Conservation (phyloP, 2,113 vertebrate species). For the Perca schrenkii region DNA sequence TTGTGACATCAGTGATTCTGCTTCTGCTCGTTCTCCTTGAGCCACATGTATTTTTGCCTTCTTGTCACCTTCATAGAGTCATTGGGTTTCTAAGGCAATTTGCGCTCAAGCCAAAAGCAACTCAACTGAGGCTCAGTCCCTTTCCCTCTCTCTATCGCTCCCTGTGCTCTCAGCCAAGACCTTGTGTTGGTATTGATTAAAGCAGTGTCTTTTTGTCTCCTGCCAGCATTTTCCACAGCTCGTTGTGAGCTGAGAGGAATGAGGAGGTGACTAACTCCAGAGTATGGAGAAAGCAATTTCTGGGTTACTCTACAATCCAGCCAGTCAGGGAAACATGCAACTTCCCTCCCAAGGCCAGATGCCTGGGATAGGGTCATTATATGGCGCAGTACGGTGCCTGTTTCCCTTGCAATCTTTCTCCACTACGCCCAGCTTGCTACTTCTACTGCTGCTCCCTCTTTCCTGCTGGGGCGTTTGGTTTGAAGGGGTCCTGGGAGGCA, state of each 20-base stretch:
- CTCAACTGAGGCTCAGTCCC: slow-evolving; percentile 43
- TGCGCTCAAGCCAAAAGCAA: slow-evolving; percentile 66
- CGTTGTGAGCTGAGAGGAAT: slow-evolving; percentile 62
- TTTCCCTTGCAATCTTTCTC: slow-evolving; percentile 55
- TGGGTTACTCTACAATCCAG: slow-evolving; percentile 39
- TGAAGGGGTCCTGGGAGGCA: slow-evolving; percentile 63
- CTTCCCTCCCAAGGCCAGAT: slow-evolving; percentile 57
- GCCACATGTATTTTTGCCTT: slow-evolving; percentile 42
- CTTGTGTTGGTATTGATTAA: slow-evolving; percentile 81
- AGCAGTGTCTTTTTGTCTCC: slow-evolving; percentile 70
- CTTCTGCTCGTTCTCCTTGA: slow-evolving; percentile 41
- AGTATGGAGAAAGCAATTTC: slow-evolving; percentile 38
- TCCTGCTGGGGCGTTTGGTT: slow-evolving; percentile 44
- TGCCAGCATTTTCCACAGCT: slow-evolving; percentile 74
- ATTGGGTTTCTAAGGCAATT: slow-evolving; percentile 61
- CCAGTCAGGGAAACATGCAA: slow-evolving; percentile 42
- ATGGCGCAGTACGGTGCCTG: slow-evolving; percentile 52
- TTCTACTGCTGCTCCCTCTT: slow-evolving; percentile 46
- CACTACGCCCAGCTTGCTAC: slow-evolving; percentile 43
- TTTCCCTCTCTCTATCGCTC: slow-evolving; percentile 31
- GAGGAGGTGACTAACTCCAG: slow-evolving; percentile 54
- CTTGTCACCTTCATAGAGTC: slow-evolving; percentile 36
- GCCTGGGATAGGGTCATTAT: slow-evolving; percentile 62
- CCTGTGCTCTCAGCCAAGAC: slow-evolving; percentile 67
- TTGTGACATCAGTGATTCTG: slow-evolving; percentile 35